phyloP scores from a whole-genome alignment of 2,888 invertebrate genomes.

The Anticlea derivata region DNA sequence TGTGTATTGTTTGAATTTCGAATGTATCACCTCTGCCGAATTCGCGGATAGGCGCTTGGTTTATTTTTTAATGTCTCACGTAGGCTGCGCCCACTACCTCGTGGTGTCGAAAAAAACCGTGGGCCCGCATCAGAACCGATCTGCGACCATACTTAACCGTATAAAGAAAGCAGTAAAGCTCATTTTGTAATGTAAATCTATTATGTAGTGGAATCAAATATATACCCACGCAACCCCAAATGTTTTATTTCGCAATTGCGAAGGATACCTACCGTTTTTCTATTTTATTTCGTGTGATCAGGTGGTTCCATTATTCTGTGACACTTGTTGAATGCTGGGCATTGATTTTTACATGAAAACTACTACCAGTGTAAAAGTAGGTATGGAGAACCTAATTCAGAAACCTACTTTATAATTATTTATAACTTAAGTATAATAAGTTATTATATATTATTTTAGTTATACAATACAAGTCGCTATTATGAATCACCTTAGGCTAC shows the following conservation, averaged over 20 bases:
- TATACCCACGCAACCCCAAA: constrained; percentile 62
- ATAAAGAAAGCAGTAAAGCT: constrained; percentile 40
- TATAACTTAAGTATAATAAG: too few relatives aligned
- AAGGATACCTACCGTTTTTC: constrained; percentile 64
- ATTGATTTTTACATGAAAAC: too few relatives aligned
- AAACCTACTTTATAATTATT: too few relatives aligned
- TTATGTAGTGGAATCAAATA: constrained; percentile 16
- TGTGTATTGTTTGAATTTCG: constrained; percentile 36
- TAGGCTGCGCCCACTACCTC: constrained; percentile 70
- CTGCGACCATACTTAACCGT: too few relatives aligned
- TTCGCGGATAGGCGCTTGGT: constrained; percentile 55
- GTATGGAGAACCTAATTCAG: too few relatives aligned
- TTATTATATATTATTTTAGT: too few relatives aligned
- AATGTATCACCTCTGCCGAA: constrained; percentile 51
- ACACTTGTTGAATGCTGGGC: too few relatives aligned
- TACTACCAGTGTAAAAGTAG: too few relatives aligned
- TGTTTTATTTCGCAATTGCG: constrained; percentile 67
- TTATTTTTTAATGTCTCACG: constrained; percentile 59
- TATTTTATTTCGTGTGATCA: constrained; percentile 28
- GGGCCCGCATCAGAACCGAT: too few relatives aligned
- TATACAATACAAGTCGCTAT: too few relatives aligned
- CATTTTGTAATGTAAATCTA: constrained; percentile 10
- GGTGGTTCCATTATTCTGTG: background rate
- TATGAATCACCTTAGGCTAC: too few relatives aligned
- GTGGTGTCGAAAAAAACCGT: constrained; percentile 62